These are phyloP conservation scores for Griposia aprilina DNA, from an alignment of 2,888 invertebrate genomes.

Conservation along the genomic window DNA sequence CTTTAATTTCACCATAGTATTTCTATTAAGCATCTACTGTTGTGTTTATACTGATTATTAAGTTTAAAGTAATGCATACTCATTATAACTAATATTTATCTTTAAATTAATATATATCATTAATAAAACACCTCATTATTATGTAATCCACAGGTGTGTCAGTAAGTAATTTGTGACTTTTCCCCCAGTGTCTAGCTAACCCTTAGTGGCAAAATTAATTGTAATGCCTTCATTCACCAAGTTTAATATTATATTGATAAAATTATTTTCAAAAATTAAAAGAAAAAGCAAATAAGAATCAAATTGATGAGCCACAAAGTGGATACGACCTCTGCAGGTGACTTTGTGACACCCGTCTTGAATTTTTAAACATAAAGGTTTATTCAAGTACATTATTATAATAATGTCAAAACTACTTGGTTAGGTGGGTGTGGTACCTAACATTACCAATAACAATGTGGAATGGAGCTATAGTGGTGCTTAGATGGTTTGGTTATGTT, in stretches of 20 bases:
- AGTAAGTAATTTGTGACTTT: neutral
- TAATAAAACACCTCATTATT: neutral
- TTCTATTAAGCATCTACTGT: neutral
- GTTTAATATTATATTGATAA: neutral
- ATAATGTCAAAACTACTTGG: neutral
- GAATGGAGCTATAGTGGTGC: too few relatives aligned
- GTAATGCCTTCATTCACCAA: neutral
- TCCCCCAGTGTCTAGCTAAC: neutral
- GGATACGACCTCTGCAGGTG: neutral
- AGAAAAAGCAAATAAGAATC: neutral
- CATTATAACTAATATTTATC: neutral
- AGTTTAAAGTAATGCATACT: neutral
- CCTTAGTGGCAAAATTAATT: neutral
- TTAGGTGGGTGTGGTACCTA: neutral
- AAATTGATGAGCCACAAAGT: neutral
- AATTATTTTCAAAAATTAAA: neutral
- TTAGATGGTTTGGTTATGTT: too few relatives aligned
- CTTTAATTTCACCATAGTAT: neutral
- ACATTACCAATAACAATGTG: too few relatives aligned
- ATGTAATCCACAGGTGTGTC: neutral
- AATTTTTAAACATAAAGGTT: neutral
- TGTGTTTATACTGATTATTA: neutral
- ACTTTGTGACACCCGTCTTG: neutral
- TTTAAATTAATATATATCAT: neutral
- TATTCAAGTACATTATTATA: neutral